Evolutionary conservation across 2,113 vertebrate species (phyloP).

Genomic region (Cranoglanis bouderius): DNA sequence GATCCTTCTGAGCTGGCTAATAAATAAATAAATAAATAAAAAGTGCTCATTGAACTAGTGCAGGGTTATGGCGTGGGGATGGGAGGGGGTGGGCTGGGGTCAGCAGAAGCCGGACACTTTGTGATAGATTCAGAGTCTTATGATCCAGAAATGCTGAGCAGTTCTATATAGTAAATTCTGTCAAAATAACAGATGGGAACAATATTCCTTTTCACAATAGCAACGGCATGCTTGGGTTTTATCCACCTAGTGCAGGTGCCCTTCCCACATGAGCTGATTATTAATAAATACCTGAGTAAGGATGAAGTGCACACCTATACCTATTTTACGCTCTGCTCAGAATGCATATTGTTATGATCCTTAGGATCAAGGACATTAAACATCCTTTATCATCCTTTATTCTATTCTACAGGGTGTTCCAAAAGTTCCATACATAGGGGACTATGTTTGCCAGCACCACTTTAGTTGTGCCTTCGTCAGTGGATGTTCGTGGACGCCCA

Average conservation of each 20-base stretch:
- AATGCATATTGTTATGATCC: neutral
- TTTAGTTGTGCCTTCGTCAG: too few species aligned
- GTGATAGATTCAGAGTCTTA: constrained; percentile 40
- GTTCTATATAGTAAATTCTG: constrained; percentile 8
- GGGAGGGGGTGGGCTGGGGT: constrained; percentile 34
- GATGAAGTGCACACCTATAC: neutral
- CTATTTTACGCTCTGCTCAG: neutral
- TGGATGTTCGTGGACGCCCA: too few species aligned
- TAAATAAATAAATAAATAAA: constrained; percentile 71
- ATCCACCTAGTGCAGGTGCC: constrained; percentile 5
- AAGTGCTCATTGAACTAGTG: constrained; percentile 55
- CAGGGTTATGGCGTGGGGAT: neutral
- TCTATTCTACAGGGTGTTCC: neutral
- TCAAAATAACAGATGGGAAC: constrained; percentile 31
- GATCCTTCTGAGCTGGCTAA: constrained; percentile 56
- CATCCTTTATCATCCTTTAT: neutral
- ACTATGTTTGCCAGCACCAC: too few species aligned
- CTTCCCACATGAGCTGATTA: constrained; percentile 17
- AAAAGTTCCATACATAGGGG: too few species aligned
- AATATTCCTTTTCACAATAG: constrained; percentile 33
- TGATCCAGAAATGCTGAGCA: constrained; percentile 48
- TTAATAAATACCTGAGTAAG: constrained; percentile 13
- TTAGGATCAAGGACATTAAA: neutral
- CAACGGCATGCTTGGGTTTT: neutral
- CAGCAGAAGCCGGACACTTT: constrained; percentile 36